Evolutionary conservation across 2,113 vertebrate genomes (phyloP).

Genomic region (Rostratula benghalensis): DNA sequence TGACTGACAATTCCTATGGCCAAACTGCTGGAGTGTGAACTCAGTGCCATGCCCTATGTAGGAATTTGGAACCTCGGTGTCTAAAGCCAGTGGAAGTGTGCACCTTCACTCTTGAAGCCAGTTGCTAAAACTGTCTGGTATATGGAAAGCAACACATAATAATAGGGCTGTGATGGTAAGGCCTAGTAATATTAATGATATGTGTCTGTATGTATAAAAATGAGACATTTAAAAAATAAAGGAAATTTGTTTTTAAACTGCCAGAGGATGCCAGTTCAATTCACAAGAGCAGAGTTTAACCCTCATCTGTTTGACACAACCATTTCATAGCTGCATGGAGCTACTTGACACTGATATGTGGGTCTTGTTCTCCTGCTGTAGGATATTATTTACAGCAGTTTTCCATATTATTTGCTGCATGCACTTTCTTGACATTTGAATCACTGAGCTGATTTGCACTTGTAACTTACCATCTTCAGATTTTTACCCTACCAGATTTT

Average conservation of each 20-base stretch:
- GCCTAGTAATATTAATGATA: not conserved
- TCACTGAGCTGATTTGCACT: not conserved
- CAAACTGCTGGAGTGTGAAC: not conserved
- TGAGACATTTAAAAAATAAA: not conserved
- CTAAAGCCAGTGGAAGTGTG: not conserved
- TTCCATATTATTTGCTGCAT: not conserved
- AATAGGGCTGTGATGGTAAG: not conserved
- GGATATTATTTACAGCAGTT: not conserved
- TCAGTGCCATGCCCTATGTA: accelerated
- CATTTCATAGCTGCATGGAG: not conserved
- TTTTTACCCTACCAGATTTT: not conserved
- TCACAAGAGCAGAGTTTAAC: not conserved
- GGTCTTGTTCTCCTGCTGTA: not conserved
- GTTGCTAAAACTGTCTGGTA: not conserved
- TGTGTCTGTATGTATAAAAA: not conserved
- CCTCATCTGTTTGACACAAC: not conserved
- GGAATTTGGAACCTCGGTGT: not conserved
- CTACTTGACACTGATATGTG: not conserved
- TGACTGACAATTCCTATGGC: not conserved
- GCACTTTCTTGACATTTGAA: not conserved
- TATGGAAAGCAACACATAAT: not conserved
- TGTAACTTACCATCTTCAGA: not conserved
- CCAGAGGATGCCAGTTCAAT: not conserved
- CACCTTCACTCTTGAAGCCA: not conserved
- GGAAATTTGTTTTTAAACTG: not conserved